Evolutionary conservation across 2,113 vertebrate genomes (phyloP), one percentile per base, ranked within the genome.

Genomic region (Scalopus aquaticus): DNA sequence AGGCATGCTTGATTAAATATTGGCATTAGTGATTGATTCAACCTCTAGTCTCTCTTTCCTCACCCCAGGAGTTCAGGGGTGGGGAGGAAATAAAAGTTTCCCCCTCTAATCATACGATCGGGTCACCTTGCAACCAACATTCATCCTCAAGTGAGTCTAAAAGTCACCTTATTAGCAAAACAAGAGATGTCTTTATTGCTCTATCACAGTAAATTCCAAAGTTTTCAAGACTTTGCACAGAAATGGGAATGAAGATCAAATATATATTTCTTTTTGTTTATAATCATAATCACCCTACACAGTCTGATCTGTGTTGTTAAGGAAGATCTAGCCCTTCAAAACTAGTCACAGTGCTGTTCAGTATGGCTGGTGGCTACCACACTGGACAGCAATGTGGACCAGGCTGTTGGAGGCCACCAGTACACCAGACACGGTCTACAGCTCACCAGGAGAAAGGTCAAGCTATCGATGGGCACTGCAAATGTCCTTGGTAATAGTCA

Each of bases 401-500:
- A 60, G 26, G 8, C 5, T 17, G 4, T 7, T 17, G 19, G 35
- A 80, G 39, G 26, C 74, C 79, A 5, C 4, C 12, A 3, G 0
- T 10, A 17, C 20, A 8, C 22, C 12, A 0, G 1, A 13, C 9
- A 28, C 58, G 12, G 7, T 37, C n/a, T 46, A 11, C n/a, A 44
- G 51, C 54, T 86, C 72, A 54, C 13, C 13, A 42, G 37, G 37
- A 88, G 74, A 67, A 82, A 65, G 35, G 60, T 22, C 39, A 93
- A 32, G 46, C 6, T 51, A 49, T 64, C 28, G 24, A 28, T 1
- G 12, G 60, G 22, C 44, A n/a, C 32, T 30, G n/a, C 32, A 44
- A 58, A 26, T 28, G 73, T 39, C 11, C 9, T 35, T 20, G 46
- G 51, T 60, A 73, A 65, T 70, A 51, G 30, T 92, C 46, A 67